phyloP scores from a whole-genome alignment of 2,888 invertebrate genomes.

The Melanostoma scalare region DNA sequence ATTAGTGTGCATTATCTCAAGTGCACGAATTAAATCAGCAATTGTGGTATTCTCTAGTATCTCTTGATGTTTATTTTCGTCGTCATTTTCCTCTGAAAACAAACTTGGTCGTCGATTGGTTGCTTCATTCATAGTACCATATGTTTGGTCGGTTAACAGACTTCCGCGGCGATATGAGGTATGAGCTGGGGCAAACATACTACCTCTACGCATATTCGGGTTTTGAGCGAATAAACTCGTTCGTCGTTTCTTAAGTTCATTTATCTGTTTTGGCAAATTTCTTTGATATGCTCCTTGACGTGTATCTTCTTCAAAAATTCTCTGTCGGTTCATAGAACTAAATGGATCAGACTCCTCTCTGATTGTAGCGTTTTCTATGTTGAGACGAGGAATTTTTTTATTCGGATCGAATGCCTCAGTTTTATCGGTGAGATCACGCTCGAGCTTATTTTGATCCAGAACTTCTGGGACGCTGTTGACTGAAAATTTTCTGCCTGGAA shows the following conservation, averaged over 20 bases:
- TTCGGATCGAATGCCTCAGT: slow-evolving; percentile 16
- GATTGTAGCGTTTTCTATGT: neutral
- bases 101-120: slow-evolving; percentile 77
- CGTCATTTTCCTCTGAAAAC: slow-evolving; percentile 80
- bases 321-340: neutral
- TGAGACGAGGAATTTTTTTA: slow-evolving; percentile 1
- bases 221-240: slow-evolving; percentile 80
- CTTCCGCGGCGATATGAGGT: slow-evolving; percentile 79
- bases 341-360: too few species aligned
- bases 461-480: slow-evolving; percentile 79
- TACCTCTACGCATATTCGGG: slow-evolving; percentile 77
- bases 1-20: slow-evolving; percentile 86
- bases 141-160: slow-evolving; percentile 76
- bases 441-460: slow-evolving; percentile 68
- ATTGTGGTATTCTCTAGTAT: slow-evolving; percentile 91
- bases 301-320: slow-evolving; percentile 31
- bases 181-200: slow-evolving; percentile 76
- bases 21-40: slow-evolving; percentile 90
- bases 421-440: slow-evolving; percentile 68
- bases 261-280: slow-evolving; percentile 35
- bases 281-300: slow-evolving; percentile 76
- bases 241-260: slow-evolving; percentile 75
- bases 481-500: slow-evolving; percentile 77
- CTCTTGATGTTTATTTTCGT: slow-evolving; percentile 78
- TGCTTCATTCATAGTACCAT: slow-evolving; percentile 73